phyloP scores from a whole-genome alignment of 2,797 vertebrate species.

The Sebastes trivittatus region DNA sequence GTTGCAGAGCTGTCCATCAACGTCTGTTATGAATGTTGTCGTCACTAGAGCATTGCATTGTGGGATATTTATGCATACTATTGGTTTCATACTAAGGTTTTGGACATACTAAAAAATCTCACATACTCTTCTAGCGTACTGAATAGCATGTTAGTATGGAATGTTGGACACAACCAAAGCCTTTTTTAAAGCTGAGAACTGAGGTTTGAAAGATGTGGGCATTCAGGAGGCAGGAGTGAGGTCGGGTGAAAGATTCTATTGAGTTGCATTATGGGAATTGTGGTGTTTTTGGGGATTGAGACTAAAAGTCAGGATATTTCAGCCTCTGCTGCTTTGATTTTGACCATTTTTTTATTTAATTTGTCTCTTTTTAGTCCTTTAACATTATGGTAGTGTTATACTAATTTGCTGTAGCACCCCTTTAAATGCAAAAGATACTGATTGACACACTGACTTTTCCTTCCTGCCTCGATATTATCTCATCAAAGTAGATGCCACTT shows the following conservation, averaged over 20 bases:
- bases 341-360: background rate
- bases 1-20: no score
- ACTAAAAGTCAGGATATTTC: background rate
- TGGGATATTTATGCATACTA: background rate
- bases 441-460: background rate
- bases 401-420: background rate
- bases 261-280: constrained; percentile 1
- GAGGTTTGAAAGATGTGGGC: background rate
- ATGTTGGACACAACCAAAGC: no score
- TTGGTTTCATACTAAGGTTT: background rate
- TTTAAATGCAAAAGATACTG: background rate
- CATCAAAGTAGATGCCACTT: background rate
- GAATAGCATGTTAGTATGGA: background rate
- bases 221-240: background rate
- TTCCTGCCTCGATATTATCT: background rate
- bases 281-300: background rate
- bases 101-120: background rate
- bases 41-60: background rate
- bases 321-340: background rate
- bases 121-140: background rate
- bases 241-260: background rate
- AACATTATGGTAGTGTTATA: background rate
- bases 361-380: background rate
- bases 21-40: no score
- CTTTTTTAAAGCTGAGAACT: background rate